These are phyloP conservation scores for Leuciscus waleckii DNA, from an alignment of 2,797 vertebrate species.

Conservation along the genomic window DNA sequence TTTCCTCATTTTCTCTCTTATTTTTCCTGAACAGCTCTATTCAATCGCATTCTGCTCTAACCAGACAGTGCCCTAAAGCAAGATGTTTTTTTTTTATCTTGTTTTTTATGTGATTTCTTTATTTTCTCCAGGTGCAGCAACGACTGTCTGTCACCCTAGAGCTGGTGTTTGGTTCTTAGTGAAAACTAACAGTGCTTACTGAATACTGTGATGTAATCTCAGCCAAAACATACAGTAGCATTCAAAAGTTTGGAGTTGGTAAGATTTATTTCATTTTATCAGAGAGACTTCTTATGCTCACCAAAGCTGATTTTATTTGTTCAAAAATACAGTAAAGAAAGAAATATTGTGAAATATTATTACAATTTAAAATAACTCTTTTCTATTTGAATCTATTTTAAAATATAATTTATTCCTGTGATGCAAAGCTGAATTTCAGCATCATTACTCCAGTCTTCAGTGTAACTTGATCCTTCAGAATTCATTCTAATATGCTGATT, in stretches of 20 bases:
- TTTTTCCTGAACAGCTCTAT: not conserved
- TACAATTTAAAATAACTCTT: not conserved
- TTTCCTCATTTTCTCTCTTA: not conserved
- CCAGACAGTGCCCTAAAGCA: constrained; percentile 24
- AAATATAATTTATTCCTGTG: not conserved
- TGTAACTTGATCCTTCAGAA: too few relatives aligned
- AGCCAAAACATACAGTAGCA: not conserved
- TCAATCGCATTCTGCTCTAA: not conserved
- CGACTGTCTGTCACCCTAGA: constrained; percentile 1
- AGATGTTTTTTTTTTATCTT: constrained; percentile 5
- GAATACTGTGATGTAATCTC: not conserved
- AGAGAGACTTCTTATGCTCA: not conserved
- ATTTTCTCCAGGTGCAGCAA: not conserved
- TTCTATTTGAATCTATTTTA: not conserved
- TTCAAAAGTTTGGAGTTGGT: not conserved
- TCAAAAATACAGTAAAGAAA: not conserved
- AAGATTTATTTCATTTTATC: not conserved
- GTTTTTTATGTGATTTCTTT: constrained; percentile 1
- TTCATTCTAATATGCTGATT: not conserved
- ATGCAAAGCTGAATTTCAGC: not conserved
- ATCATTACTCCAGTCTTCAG: not conserved
- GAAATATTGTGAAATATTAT: not conserved
- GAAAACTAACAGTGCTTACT: not conserved
- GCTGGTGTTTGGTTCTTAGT: not conserved
- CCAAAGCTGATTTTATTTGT: not conserved